Conservation (phyloP, 1,140 invertebrate species). For the Dreissena polymorpha region DNA sequence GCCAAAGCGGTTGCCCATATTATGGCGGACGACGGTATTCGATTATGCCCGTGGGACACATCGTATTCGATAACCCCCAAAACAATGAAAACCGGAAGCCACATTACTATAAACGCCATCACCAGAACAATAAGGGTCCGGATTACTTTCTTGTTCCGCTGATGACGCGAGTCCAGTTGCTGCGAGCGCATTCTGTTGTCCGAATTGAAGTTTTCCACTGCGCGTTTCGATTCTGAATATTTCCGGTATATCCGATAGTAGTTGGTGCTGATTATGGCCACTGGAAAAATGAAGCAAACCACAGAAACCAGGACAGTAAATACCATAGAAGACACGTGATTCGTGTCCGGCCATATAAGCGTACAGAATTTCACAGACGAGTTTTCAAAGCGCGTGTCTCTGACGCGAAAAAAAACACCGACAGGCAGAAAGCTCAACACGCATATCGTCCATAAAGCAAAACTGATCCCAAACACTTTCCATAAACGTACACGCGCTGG, state of each 20-base stretch:
- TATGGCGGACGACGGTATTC: slow-evolving; percentile 62
- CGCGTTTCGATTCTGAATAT: slow-evolving; percentile 59
- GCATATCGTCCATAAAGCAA: slow-evolving; percentile 63
- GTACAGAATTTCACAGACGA: too few species aligned
- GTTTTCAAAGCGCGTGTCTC: too few species aligned
- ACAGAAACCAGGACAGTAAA: slow-evolving; percentile 20
- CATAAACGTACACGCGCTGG: too few species aligned
- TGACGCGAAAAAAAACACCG: slow-evolving; percentile 68
- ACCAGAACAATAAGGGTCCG: too few species aligned
- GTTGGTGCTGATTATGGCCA: slow-evolving; percentile 61
- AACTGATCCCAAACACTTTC: slow-evolving; percentile 53
- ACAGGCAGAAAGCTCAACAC: slow-evolving; percentile 60
- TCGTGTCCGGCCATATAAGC: too few species aligned
- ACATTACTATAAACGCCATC: too few species aligned
- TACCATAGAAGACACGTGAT: too few species aligned
- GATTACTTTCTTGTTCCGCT: too few species aligned
- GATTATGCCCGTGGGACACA: too few species aligned
- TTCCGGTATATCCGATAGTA: slow-evolving; percentile 67
- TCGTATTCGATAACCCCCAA: too few species aligned
- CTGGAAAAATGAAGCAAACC: slow-evolving; percentile 64
- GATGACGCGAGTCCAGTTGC: too few species aligned
- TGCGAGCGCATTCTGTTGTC: neutral
- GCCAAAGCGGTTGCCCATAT: slow-evolving; percentile 58
- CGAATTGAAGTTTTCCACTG: slow-evolving; percentile 20
- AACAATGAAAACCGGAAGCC: too few species aligned